A percentile compares a stretch with the other conserved stretches of the same genome.
These are phyloP conservation scores for Dicaeum eximium DNA, from an alignment of 2,113 vertebrate species.

Conservation along the genomic window DNA sequence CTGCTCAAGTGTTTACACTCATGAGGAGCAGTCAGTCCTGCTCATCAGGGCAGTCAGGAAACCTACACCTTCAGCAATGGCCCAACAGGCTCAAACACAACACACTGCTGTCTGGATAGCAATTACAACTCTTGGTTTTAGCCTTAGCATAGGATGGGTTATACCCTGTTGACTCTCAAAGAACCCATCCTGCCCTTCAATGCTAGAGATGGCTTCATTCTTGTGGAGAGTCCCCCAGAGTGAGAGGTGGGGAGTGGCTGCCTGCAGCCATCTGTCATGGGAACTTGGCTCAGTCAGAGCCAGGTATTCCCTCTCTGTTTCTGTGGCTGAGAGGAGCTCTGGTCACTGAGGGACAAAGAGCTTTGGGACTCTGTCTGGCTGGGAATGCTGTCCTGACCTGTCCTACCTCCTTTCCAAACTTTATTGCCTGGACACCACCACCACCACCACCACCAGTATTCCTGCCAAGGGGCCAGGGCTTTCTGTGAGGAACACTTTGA, in stretches of 20 bases:
- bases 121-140: neutral
- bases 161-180: neutral
- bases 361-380: fast-evolving
- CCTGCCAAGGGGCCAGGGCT: too few relatives aligned
- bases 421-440: fast-evolving
- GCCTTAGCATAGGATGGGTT: neutral
- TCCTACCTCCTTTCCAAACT: fast-evolving
- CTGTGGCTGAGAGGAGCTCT: neutral
- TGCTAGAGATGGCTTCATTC: fast-evolving
- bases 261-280: fast-evolving
- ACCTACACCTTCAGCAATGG: neutral
- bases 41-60: neutral
- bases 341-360: neutral
- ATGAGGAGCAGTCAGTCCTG: neutral
- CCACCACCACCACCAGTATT: fast-evolving
- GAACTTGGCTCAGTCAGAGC: neutral
- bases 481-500: neutral
- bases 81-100: neutral
- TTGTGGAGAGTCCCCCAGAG: neutral
- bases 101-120: neutral
- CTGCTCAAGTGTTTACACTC: neutral
- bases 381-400: fast-evolving
- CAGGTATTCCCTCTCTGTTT: fast-evolving
- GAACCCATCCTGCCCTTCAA: fast-evolving
- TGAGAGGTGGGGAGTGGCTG: fast-evolving